Base-by-base conservation (phyloP, 2,888 invertebrate genomes). In the Ophion ellenae region DNA sequence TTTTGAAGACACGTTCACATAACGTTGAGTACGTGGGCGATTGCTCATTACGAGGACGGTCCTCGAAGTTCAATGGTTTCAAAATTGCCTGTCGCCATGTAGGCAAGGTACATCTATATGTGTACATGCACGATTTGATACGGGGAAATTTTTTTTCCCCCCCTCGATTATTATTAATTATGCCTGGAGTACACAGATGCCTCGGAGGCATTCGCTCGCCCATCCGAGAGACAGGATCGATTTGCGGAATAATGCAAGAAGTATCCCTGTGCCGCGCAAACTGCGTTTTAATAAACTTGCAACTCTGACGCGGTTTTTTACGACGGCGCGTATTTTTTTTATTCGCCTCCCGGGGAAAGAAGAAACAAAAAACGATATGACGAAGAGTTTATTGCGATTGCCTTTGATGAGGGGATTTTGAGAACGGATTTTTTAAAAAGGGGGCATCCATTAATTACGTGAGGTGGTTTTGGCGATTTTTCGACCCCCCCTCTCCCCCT, bases 161-260 rank as follows among this genome's bases (percentile, higher is more conserved):
- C 53, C 70, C 36, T 32, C 36, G 70, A 81, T 81, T 76, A 81
- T 81, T 70, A 76, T 76, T 81, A 81, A 76, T 81, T 76, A 75
- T 70, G 75, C 61, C 61, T 20, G 24, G 20, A 70, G 69, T 69
- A 59, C n/a, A 76, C 63, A 24, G 53, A 70, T 70, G 76, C 32
- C 76, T 61, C 70, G n/a, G 53, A 45, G 76, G 76, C 76, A 47
- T 57, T 76, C 61, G 17, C 32, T 76, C 61, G 17, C 32, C 20
- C 61, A 81, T 81, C 70, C 6, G 63, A 24, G n/a, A 7, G 28
- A 32, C 47, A 53, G 11, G 69, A 74, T 75, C 66, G 66, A 73
- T 71, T 80, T 47, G 53, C 53, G 57, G n/a, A 80, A 80, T 57
- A 73, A 57, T n/a, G 81, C 61, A 74, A 69, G n/a, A 63, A 81